Percentiles rank a stretch among this genome's conserved stretches.
Conservation (phyloP, 2,888 invertebrate genomes). For the Callimorpha dominula region DNA sequence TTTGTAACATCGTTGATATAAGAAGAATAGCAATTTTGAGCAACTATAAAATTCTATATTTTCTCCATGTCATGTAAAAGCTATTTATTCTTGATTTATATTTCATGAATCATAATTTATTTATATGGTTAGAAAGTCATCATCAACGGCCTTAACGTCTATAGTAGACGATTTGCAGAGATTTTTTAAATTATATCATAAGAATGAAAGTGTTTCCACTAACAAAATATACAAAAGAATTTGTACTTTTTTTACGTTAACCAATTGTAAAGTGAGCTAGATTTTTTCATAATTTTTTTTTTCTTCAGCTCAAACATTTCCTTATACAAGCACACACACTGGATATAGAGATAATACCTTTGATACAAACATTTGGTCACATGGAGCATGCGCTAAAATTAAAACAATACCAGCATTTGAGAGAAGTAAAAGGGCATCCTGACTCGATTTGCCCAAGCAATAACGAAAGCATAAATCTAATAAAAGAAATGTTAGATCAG, state of each 20-base stretch:
- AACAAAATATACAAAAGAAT: too few relatives aligned
- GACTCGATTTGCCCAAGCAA: conserved; percentile 91
- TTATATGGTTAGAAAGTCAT: too few relatives aligned
- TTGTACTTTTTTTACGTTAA: neutral
- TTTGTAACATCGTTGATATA: too few relatives aligned
- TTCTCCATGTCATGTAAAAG: too few relatives aligned
- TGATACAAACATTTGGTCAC: conserved; percentile 95
- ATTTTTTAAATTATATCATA: too few relatives aligned
- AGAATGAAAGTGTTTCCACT: too few relatives aligned
- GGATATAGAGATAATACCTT: conserved; percentile 90
- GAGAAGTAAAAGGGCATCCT: conserved; percentile 88
- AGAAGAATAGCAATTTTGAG: too few relatives aligned
- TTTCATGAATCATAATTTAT: too few relatives aligned
- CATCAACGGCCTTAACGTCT: too few relatives aligned
- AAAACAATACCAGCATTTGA: conserved; percentile 87
- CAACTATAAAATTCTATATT: too few relatives aligned
- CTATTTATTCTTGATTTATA: too few relatives aligned
- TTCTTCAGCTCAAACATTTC: conserved; percentile 68
- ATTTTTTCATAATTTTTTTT: neutral
- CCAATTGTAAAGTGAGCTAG: neutral
- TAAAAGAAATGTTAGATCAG: conserved; percentile 91
- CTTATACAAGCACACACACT: conserved; percentile 80
- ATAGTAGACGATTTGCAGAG: too few relatives aligned
- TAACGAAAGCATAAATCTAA: conserved; percentile 82
- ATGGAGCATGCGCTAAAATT: conserved; percentile 93